Conservation (phyloP, 2,113 vertebrate species). For the Charina bottae region DNA sequence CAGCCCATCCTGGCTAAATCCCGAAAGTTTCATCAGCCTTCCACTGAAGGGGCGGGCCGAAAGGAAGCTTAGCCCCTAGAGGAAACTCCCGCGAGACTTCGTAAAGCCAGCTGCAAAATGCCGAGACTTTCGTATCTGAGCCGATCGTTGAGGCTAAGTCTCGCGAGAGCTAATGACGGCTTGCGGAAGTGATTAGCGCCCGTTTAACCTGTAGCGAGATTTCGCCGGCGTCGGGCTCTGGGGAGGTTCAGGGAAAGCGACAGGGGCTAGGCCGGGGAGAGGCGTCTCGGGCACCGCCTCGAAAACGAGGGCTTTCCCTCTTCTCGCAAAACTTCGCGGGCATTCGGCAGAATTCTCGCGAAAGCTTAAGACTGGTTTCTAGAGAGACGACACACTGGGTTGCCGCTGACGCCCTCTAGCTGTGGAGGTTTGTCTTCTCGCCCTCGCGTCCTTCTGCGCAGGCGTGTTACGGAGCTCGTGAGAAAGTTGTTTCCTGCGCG, state of each 20-base stretch:
- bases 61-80: not conserved
- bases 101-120: not conserved
- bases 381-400: not conserved
- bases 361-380: not conserved
- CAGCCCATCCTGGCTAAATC: not conserved
- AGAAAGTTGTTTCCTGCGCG: not conserved
- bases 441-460: not conserved
- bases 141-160: not conserved
- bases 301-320: not conserved
- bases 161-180: not conserved
- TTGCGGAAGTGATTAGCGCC: not conserved
- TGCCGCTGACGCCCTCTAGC: not conserved
- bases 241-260: too few relatives aligned
- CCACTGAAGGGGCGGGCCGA: not conserved
- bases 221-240: not conserved
- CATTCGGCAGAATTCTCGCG: not conserved
- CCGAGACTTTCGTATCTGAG: not conserved
- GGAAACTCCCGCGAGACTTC: slow-evolving; percentile 7
- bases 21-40: not conserved
- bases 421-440: not conserved
- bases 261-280: too few relatives aligned
- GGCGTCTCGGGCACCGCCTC: not conserved
- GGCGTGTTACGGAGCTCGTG: not conserved
- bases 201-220: not conserved
- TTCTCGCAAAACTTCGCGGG: not conserved